Conservation (phyloP, 2,888 invertebrate species). For the Brachynemurus nebulosus region DNA sequence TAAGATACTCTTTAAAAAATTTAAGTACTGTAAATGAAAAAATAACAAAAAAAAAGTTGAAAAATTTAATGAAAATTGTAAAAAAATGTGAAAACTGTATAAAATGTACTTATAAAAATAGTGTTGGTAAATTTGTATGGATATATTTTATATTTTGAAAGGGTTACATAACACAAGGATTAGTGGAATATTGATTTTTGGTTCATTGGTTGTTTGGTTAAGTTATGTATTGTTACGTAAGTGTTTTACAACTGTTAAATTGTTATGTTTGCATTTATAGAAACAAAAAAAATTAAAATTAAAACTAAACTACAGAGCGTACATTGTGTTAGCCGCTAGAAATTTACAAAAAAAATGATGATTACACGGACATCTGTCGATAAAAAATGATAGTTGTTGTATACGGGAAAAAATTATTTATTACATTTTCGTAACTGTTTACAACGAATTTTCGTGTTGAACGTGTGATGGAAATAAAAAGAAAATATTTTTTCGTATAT, state of each 20-base stretch:
- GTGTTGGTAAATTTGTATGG: too few relatives aligned
- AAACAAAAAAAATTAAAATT: neutral
- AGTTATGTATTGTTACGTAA: conserved; percentile 8
- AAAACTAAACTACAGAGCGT: neutral
- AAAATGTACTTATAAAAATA: neutral
- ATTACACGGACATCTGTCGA: too few relatives aligned
- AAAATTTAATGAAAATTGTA: neutral
- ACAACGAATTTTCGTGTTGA: too few relatives aligned
- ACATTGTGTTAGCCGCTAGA: neutral
- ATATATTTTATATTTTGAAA: conserved; percentile 7
- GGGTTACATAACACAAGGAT: conserved; percentile 27
- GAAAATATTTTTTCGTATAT: too few relatives aligned
- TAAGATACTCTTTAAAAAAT: too few relatives aligned
- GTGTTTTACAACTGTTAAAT: conserved; percentile 4
- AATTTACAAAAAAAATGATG: neutral
- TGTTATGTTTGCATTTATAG: conserved; percentile 11
- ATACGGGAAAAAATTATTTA: too few relatives aligned
- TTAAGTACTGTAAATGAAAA: neutral
- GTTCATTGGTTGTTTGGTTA: conserved; percentile 13
- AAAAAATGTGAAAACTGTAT: neutral
- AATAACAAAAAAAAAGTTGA: neutral
- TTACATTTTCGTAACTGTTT: too few relatives aligned
- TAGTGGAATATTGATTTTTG: conserved; percentile 24
- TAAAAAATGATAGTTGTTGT: too few relatives aligned
- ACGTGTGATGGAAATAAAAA: too few relatives aligned